Evolutionary conservation across 2,888 invertebrate genomes (phyloP), one percentile per base, ranked within the genome.

Genomic region (Barypeithes pellucidus): DNA sequence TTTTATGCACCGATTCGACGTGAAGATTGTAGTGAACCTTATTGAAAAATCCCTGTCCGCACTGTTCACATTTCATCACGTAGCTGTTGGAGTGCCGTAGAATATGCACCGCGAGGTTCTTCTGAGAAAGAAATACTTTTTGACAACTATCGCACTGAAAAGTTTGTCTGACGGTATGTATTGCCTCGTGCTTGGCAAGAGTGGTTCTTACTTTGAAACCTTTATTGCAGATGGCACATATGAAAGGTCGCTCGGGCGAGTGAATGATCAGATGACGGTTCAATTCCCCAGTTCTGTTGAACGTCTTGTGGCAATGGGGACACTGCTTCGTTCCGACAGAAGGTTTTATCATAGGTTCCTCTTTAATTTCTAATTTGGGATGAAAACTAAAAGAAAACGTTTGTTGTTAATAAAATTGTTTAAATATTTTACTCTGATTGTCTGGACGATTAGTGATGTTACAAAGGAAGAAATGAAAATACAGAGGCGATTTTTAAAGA

Each of bases 81-180:
- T 87, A 88, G 29, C 88, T 87, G 0, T 88, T 88, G 20, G 87
- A 87, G 72, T 89, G 89, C 62, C 87, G 87, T 0, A 86, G 80
- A 85, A 88, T 87, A 76, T 89, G 89, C 0, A 88, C 86, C 50
- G 88, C 88, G 36, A 77, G 74, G 3, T 78, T 79, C 12, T 78
- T 77, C 67, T 80, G 79, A 2, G 80, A 78, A 59, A 76, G 73
- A 75, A 90, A 87, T 60, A 88, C 88, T 77, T 89, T 89, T 0
- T 89, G 88, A 74, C 91, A 91, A 0, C 88, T 83, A 0, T 88
- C 85, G 76, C 91, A 91, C 45, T 79, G 71, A 73, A 75, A 79
- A 1, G 66, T 60, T 20, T 5, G 4, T 14, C 60, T 16, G n/a
- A 36, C 47, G 62, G 33, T 9, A 67, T 69, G 69, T 11, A 69